Base-by-base conservation (phyloP, 1,140 invertebrate genomes). In the Drosophila funebris region DNA sequence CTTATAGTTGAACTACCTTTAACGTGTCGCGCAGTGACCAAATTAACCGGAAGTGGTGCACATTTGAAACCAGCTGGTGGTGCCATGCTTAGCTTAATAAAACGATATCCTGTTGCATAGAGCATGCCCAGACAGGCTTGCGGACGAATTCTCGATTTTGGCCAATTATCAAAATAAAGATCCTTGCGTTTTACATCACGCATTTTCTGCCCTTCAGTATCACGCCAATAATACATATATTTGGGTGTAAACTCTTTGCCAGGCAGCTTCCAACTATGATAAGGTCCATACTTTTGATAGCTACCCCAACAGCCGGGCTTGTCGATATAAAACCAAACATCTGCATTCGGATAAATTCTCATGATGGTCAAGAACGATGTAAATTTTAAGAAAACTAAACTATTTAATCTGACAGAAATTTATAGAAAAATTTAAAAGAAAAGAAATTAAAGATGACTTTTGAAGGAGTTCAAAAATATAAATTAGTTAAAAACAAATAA, bases 51-150 rank as follows among this genome's bases (percentile, higher is more conserved):
- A 37, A 88, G 0, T 5, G 83, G 83, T 0, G 83, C 83, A 44
- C 83, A 88, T 46, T 88, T 88, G 6, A 88, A 88, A 7, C 69
- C 73, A 4, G 64, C 64, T 2, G 83, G 83, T 0, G 72, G 75
- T 0, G 83, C 83, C 39, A 11, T 54, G 18, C 57, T 53, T 0
- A 88, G 31, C 2, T 36, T 66, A 5, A 88, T 83, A 20, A 79
- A 88, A 0, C 83, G 78, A 44, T 60, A 52, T 0, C 83, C 83
- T 0, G 78, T 88, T 16, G 83, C 69, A 41, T 88, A 88, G n/a
- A 88, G 69, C 73, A 88, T 46, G 1, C 84, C 84, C 41, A 88
- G 54, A 18, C 83, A 88, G 13, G 83, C 83, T 31, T 88, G 84
- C 1, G 68, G 39, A 1, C 83, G 83, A 22, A 88, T 88, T 16